Evolutionary conservation across 2,888 invertebrate genomes (phyloP), one percentile per base, ranked within the genome.

Genomic region (Tiliacea aurago): DNA sequence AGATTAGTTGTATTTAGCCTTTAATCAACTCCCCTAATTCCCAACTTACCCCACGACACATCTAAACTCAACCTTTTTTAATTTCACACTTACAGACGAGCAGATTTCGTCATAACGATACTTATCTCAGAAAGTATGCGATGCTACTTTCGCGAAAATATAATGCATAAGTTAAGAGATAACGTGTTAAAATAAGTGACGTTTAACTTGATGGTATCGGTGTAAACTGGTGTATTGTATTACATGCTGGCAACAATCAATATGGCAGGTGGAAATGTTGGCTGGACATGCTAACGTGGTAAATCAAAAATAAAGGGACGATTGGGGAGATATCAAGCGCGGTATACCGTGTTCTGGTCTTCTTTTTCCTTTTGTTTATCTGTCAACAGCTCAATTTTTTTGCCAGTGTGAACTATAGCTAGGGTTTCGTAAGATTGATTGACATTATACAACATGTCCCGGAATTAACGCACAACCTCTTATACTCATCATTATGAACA

Each of bases 61-160:
- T 79, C 80, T 84, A 84, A 84, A 67, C 47, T 58, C 58, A 66
- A 81, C 63, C 73, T 63, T 76, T 73, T 80, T 84, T 73, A 81
- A 85, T 59, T 76, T 84, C 77, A 81, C 81, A 83, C 82, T 75
- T 68, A 23, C 75, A 75, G 83, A 84, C 73, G 81, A 84, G 80
- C 79, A 78, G 78, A 88, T 86, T 87, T 83, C 86, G 76, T 84
- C 84, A 84, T 80, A 87, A 81, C 74, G 87, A 88, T 88, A 43
- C 10, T 62, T 76, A 86, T 86, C 87, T 67, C 66, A 49, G 58
- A 73, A 85, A 63, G 70, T 78, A 78, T 77, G 79, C 65, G 74
- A 75, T 33, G 80, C 65, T 71, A 83, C 82, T 81, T 84, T 81
- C 74, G 79, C 78, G 80, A 81, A 82, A 83, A 76, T 76, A 84